Percentiles rank a stretch among this genome's conserved stretches.
Conservation (phyloP, 2,113 vertebrate species). For the Dolichallabes microphthalmus region DNA sequence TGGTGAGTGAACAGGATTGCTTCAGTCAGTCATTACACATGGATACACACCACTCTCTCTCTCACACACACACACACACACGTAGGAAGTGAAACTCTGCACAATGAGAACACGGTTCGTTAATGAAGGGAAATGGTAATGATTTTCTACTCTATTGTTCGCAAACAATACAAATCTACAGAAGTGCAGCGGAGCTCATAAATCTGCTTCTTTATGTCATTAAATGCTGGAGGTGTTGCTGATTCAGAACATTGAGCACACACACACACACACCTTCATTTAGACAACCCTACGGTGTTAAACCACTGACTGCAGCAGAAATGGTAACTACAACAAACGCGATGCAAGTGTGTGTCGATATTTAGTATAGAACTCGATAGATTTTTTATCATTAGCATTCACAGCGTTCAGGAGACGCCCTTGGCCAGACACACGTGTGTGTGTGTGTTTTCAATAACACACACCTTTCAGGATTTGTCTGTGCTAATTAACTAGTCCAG, state of each 20-base stretch:
- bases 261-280: neutral
- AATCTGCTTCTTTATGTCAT: constrained; percentile 1
- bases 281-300: neutral
- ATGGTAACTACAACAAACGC: neutral
- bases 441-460: neutral
- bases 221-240: neutral
- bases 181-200: neutral
- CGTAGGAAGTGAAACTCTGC: no score
- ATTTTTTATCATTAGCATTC: neutral
- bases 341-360: neutral
- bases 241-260: neutral
- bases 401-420: neutral
- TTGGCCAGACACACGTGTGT: neutral
- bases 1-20: neutral
- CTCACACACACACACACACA: neutral
- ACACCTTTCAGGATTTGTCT: neutral
- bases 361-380: neutral
- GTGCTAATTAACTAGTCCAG: neutral
- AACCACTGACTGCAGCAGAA: neutral
- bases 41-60: neutral
- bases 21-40: neutral
- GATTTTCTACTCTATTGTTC: constrained; percentile 8
- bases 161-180: constrained; percentile 16
- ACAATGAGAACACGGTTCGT: neutral
- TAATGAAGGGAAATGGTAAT: constrained; percentile 4